Base-by-base conservation (phyloP, 2,113 vertebrate species). In the Mellivora capensis region DNA sequence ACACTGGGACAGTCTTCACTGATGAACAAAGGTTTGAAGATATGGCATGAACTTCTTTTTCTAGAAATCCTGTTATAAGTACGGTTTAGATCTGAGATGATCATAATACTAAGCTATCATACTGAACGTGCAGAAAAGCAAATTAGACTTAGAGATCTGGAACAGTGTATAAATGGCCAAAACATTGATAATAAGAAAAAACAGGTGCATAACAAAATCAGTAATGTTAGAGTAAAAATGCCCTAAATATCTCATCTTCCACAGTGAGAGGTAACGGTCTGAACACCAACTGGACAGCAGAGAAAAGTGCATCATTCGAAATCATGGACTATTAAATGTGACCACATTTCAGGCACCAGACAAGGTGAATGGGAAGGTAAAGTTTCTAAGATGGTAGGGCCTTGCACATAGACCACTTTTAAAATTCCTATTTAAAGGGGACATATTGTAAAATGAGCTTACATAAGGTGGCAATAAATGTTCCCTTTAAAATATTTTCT, bases 401-500 rank as follows among this genome's bases (percentile, higher is more conserved):
- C 49, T 54, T 12, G 44, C 76, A 79, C 10, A 42, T 6, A 74
- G 13, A 49, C 27, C 77, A 44, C 42, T 79, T 95, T 80, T 86
- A 6, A 74, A 91, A 93, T 76, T 54, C 21, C 37, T 84, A 31
- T 61, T 86, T 81, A 31, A 93, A 87, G 59, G 49, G 74, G 37
- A 79, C 39, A 85, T 92, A 84, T 21, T 93, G 29, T 96, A 77
- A 90, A 85, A 76, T 21, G 14, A 95, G 64, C 39, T 95, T 83
- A 80, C 72, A 91, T 80, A 74, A 94, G 88, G 54, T 93, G 49
- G 34, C 49, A 95, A 87, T 80, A 96, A 92, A 67, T 57, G 23
- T 87, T 86, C 39, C 59, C 93, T 88, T 92, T 80, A 92, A 97
- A 96, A 95, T 91, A 91, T 91, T 96, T 97, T 96, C 91, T 90